phyloP scores from a whole-genome alignment of 1,140 invertebrate species.

The Mylabris phalerata region DNA sequence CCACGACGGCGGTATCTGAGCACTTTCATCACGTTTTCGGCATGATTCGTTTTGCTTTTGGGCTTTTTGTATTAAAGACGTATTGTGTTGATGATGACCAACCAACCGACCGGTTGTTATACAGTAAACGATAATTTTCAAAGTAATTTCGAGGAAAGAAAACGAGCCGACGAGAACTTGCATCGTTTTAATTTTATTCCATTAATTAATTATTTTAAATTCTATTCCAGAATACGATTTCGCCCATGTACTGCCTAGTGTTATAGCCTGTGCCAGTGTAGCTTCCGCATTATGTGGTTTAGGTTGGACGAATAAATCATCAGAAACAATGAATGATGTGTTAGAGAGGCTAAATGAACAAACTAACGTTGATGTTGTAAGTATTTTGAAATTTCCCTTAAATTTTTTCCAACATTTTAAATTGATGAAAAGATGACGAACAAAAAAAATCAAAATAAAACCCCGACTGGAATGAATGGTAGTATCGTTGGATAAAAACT shows the following conservation, averaged over 20 bases:
- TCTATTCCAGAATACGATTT: conserved; percentile 77
- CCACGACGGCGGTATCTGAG: not conserved
- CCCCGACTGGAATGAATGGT: not conserved
- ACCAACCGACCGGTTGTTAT: not conserved
- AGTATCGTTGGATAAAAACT: not conserved
- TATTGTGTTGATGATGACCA: not conserved
- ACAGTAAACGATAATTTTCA: not conserved
- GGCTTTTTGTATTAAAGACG: not conserved
- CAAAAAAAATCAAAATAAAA: not conserved
- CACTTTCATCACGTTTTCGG: conserved; percentile 19
- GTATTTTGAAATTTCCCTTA: conserved; percentile 13
- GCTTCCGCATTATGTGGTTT: conserved; percentile 73
- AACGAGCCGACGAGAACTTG: not conserved
- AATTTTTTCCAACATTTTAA: not conserved
- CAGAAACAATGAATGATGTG: conserved; percentile 45
- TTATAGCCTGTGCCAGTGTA: conserved; percentile 77
- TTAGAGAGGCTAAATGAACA: conserved; percentile 61
- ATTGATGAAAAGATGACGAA: not conserved
- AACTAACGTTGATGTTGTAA: conserved; percentile 73
- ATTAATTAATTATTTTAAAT: conserved; percentile 9
- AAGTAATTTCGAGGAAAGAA: not conserved
- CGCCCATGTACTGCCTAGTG: conserved; percentile 76
- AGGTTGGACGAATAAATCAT: conserved; percentile 55
- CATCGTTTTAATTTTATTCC: not conserved
- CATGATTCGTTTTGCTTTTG: not conserved